Evolutionary conservation across 2,888 invertebrate species (phyloP), one percentile per base, ranked within the genome.

Genomic region (Sicus ferrugineus): DNA sequence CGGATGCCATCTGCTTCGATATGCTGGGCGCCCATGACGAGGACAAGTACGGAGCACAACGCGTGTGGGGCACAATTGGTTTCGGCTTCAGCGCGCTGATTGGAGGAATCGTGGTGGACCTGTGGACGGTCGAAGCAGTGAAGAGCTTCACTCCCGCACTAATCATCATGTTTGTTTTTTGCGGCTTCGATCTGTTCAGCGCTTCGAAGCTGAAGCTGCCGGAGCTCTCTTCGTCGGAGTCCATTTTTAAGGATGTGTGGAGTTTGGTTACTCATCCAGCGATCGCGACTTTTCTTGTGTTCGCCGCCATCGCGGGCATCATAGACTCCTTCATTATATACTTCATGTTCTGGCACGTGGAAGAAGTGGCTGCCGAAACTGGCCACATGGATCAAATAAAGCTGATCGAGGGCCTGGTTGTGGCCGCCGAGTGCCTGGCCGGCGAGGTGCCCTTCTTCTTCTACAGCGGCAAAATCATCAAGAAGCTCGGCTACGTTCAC

Each of bases 1-100:
- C 93, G 48, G 97, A 97, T 84, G 95, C 96, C 0, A 91, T 96
- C 34, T 95, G 95, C 82, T 96, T 96, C 79, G 94, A 96, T 83
- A 89, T 94, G 28, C 87, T 97, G 48, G 93, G 93, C 16, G 88
- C 90, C 4, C 89, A 90, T 0, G 88, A 89, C 16, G 89, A 91
- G 67, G 88, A 89, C 75, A 88, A 88, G 69, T 94, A 94, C 78
- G 94, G 94, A 0, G 88, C 89, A 7, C 94, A 94, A 79, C 87
- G 94, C 21, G 92, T 93, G 0, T 94, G 93, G 92, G 94, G 94
- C 4, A 93, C 94, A 0, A 89, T 91, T 4, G 94, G 94, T 0
- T 94, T 93, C 77, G 94, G 94, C 0, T 75, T 89, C 4, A 89
- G 93, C 0, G 93, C 94, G 0, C 81, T 93, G 0, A 78, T 92